Base-by-base conservation (phyloP, 1,140 invertebrate species). In the Diachasmimorpha longicaudata region DNA sequence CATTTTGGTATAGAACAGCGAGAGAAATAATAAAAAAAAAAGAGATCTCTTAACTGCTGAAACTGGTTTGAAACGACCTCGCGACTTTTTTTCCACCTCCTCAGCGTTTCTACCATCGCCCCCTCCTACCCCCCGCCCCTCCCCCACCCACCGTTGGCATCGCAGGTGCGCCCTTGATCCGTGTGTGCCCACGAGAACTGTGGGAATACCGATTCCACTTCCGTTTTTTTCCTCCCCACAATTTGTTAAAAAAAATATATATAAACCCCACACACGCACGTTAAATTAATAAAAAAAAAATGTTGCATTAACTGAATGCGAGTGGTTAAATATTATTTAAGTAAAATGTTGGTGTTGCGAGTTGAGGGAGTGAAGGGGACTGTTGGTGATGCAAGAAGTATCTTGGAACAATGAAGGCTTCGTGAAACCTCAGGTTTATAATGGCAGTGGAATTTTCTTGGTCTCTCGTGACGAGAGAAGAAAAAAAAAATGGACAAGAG, bases 61-160 rank as follows among this genome's bases (percentile, higher is more conserved):
- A 78, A 78, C 77, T 72, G 77, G 77, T 78, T 78, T 75, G 55
- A 46, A 23, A 72, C 55, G 73, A 75, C 77, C 77, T 75, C 73
- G 67, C 77, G 77, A 68, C 75, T 77, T 72, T 58, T 44, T 72
- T 72, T 75, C 67, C 58, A 71, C 48, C 70, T 72, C 74, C 21
- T 73, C 77, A 21, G 39, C 37, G 25, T 71, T 72, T 71, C 67
- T 46, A 13, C 39, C 63, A 36, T 48, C 48, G 58, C 67, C 25
- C 68, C 68, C 23, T 52, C 21, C 37, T 68, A 70, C 55, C 48
- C 69, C 23, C 63, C 23, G 42, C 66, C 72, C 67, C 72, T 71
- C 44, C 37, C 13, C 42, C 55, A 68, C 72, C 67, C 74, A 67
- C 44, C 39, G 14, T 21, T 39, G 37, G 36, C 48, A 10, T 70